Percentiles rank a stretch among this genome's conserved stretches.
These are phyloP conservation scores for Enteromius fasciolatus DNA, from an alignment of 2,797 vertebrate genomes.

Conservation along the genomic window DNA sequence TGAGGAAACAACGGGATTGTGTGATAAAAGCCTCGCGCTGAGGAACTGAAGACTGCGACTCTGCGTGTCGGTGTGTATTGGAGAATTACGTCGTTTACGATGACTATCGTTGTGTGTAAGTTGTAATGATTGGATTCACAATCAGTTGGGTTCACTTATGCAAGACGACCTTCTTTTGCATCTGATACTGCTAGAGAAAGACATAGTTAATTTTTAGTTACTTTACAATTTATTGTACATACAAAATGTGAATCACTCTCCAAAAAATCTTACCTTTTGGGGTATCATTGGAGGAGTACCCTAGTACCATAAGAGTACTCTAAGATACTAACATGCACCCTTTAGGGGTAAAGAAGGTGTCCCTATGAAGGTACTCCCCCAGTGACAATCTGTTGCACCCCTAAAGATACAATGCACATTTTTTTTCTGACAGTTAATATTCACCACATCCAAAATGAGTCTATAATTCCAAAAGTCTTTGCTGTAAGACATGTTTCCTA, in stretches of 20 bases:
- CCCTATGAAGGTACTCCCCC: neutral
- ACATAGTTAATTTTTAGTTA: neutral
- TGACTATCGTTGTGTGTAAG: constrained; percentile 13
- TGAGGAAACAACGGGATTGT: constrained; percentile 76
- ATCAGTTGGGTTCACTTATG: neutral
- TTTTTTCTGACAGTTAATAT: neutral
- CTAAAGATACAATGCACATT: neutral
- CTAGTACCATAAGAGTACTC: neutral
- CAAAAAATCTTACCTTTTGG: neutral
- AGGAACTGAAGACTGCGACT: constrained; percentile 41
- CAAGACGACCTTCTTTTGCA: neutral
- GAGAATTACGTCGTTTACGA: constrained; percentile 1
- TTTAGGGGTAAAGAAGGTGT: neutral
- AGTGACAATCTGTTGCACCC: neutral
- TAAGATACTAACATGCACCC: neutral
- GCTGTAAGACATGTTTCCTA: neutral
- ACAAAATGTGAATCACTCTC: neutral
- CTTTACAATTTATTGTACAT: neutral
- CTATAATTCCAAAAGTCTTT: neutral
- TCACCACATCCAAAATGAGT: neutral
- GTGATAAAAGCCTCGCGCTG: constrained; percentile 73
- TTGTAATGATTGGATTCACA: neutral
- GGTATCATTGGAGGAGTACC: neutral
- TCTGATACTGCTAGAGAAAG: neutral
- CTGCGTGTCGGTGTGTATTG: constrained; percentile 1